Conservation (phyloP, 2,797 vertebrate species). For the Gallirallus australis region DNA sequence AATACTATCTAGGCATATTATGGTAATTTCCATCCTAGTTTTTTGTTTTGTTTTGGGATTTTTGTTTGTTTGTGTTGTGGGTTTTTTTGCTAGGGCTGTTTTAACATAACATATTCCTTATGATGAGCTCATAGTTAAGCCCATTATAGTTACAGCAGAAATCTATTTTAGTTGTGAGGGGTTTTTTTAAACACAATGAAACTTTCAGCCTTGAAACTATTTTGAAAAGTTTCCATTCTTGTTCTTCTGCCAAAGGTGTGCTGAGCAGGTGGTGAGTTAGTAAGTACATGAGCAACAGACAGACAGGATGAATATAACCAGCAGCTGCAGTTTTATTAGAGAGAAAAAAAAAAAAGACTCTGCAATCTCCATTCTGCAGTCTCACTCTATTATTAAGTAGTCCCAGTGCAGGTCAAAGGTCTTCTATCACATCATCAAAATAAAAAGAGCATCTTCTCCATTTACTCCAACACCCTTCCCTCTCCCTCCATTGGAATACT, state of each 20-base stretch:
- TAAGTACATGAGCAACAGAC: background rate
- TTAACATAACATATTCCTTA: background rate
- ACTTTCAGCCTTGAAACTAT: background rate
- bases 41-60: too few relatives aligned
- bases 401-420: background rate
- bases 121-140: background rate
- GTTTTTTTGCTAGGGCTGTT: background rate
- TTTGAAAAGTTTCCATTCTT: background rate
- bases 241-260: slow-evolving; percentile 34
- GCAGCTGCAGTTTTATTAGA: background rate
- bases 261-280: background rate
- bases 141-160: background rate
- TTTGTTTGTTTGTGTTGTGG: background rate
- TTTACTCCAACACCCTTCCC: background rate
- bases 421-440: background rate
- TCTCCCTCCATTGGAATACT: background rate
- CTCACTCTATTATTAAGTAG: background rate
- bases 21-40: background rate
- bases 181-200: background rate
- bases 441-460: background rate
- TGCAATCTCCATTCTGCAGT: background rate
- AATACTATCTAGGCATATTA: background rate
- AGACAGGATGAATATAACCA: background rate
- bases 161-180: background rate
- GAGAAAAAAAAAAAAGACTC: background rate